Base-by-base conservation (phyloP, 2,797 vertebrate species). In the Gambelia wislizenii region DNA sequence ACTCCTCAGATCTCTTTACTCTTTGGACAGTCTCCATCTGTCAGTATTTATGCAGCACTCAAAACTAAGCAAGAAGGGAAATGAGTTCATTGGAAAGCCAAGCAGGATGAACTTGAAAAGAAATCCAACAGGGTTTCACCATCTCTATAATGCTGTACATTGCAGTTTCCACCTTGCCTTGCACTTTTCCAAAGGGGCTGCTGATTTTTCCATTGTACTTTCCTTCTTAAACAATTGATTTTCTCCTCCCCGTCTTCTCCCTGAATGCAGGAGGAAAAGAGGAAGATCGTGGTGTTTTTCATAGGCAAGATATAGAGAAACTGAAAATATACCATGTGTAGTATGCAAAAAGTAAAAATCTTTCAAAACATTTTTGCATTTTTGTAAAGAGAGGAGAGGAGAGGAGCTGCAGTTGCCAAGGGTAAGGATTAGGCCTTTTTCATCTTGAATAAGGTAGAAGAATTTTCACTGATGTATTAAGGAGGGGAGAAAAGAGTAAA, bases 1-100 rank as follows among this genome's bases (percentile, higher is more conserved):
- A 59, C 36, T 85, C 80, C 85, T 80, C 70, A 78, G 87, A 76
- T 89, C 91, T 84, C 77, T 89, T 84, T 56, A 70, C 83, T 74
- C 72, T 86, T 91, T 76, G 69, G 36, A 77, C 85, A 87, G 70
- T 7, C 78, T 81, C 85, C 64, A 76, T 74, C 87, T 75, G 87
- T 70, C 87, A 30, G 70, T 87, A 77, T 84, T 79, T 84, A 87
- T 72, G 61, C 47, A 85, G 85, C 76, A 64, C 88, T 89, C 85
- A 85, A 83, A 82, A 64, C 74, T 61, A 84, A 67, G 85, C 33
- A 14, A 76, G 69, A 84, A 79, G 3, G 42, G 77, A 82, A 78
- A 6, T 56, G 42, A 80, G 61, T 85, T 82, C 78, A 80, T 69
- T 69, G 78, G 81, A 82, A 77, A 79, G 80, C n/a, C 22, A 81